Evolutionary conservation across 2,113 vertebrate species (phyloP), one percentile per base, ranked within the genome.

Genomic region (Platysternon megacephalum): DNA sequence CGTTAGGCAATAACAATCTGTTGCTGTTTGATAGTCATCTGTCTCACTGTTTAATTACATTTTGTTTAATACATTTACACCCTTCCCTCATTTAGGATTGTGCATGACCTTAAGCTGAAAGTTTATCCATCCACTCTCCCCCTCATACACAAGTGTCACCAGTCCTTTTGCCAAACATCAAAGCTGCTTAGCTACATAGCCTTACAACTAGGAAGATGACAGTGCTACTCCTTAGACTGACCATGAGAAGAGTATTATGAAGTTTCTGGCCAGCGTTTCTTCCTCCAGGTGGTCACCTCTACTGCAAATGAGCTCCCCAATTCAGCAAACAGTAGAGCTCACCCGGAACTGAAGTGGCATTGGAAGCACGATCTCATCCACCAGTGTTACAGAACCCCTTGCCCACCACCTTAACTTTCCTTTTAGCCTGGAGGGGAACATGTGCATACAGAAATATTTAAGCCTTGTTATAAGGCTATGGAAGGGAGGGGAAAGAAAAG

Each of bases 1-100:
- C 89, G 88, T 79, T 35, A 86, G 92, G 90, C 72, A 94, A 32
- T 82, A 83, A 48, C 52, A 92, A 86, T 55, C 83, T 79, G 56
- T 86, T n/a, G 3, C 14, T 55, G 65, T 83, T 58, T 76, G 61
- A 84, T 65, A 74, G 19, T 81, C 85, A 87, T 74, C 35, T 88
- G 42, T 82, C 82, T 84, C 46, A 46, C 28, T 87, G 9, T 85
- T 89, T 14, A 82, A 22, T 92, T 86, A 94, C 56, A 14, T 82
- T 61, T 53, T 82, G 74, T 65, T 72, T 91, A 87, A 88, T 84
- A 93, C 93, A 86, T 44, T 85, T 46, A 61, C 83, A 92, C 22
- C 65, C 58, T 93, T 91, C 94, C 91, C 78, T 87, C 32, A 55
- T 10, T 51, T 44, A n/a, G 46, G 82, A 84, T 13, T 44, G 86